Conservation (phyloP, 2,797 vertebrate genomes). For the Spinibarbus caldwelli region DNA sequence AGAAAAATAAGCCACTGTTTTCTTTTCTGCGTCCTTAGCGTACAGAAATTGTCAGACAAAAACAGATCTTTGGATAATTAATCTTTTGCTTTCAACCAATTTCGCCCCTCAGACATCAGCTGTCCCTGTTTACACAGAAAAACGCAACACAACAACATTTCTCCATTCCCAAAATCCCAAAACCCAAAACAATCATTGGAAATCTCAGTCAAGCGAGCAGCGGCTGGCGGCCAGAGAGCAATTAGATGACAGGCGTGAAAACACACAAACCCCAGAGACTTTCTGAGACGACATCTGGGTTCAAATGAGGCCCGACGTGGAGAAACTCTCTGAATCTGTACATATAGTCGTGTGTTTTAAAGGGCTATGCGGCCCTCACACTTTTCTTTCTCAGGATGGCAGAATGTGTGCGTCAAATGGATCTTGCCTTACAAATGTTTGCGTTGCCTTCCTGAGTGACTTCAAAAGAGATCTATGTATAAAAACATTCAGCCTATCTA, state of each 20-base stretch:
- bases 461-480: slow-evolving; percentile 70
- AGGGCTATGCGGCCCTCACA: slow-evolving; percentile 55
- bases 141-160: background rate
- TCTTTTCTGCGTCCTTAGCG: background rate
- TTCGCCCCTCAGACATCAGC: background rate
- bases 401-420: slow-evolving; percentile 67
- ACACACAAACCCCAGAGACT: background rate
- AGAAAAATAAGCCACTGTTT: background rate
- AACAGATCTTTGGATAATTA: background rate
- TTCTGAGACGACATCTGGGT: background rate
- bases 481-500: slow-evolving; percentile 41
- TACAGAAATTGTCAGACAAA: background rate
- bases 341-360: slow-evolving; percentile 52
- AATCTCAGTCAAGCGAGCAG: background rate
- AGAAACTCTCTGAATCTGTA: slow-evolving; percentile 39
- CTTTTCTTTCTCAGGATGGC: slow-evolving; percentile 54
- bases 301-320: background rate
- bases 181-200: background rate
- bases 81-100: background rate
- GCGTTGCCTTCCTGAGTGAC: slow-evolving; percentile 90
- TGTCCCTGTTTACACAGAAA: background rate
- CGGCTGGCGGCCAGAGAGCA: too few species aligned
- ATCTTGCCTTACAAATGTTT: slow-evolving; percentile 91
- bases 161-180: background rate
- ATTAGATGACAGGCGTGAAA: background rate